Percentiles rank a stretch among this genome's conserved stretches.
Evolutionary conservation across 2,888 invertebrate species (phyloP).

Genomic region (Hypselothyrea guttata): DNA sequence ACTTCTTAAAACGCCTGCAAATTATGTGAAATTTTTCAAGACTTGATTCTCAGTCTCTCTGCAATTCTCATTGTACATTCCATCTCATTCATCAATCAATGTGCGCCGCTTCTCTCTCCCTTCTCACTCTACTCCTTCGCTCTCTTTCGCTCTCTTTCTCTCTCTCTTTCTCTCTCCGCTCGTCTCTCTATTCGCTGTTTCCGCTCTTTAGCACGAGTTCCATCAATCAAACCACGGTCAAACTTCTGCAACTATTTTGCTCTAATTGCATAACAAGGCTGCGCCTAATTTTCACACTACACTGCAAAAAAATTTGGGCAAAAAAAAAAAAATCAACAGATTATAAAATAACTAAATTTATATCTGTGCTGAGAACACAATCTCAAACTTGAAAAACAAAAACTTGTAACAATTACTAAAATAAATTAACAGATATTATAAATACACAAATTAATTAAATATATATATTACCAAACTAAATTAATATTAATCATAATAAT

Average conservation of each 20-base stretch:
- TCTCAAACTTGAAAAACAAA: too few species aligned
- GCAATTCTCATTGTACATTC: not conserved
- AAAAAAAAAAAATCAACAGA: too few species aligned
- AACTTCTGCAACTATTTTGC: conserved; percentile 54
- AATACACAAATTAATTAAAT: too few species aligned
- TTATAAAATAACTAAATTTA: too few species aligned
- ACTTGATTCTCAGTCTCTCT: not conserved
- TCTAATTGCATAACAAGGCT: conserved; percentile 57
- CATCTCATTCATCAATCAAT: conserved; percentile 42
- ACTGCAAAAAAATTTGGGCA: too few species aligned
- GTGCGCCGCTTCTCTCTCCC: not conserved
- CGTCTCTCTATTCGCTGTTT: too few species aligned
- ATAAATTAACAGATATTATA: too few species aligned
- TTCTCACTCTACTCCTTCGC: not conserved
- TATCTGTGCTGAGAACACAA: too few species aligned
- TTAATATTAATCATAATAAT: too few species aligned
- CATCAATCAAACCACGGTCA: conserved; percentile 60
- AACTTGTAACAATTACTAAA: too few species aligned
- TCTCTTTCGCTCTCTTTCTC: conserved; percentile 8
- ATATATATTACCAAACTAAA: too few species aligned
- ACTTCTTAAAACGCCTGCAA: conserved; percentile 25
- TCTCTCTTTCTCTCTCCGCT: too few species aligned
- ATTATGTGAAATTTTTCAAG: conserved; percentile 19
- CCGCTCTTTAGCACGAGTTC: conserved; percentile 13
- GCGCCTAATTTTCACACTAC: conserved; percentile 53